These are phyloP conservation scores for Callinectes sapidus DNA, from an alignment of 2,888 invertebrate species.

Conservation along the genomic window DNA sequence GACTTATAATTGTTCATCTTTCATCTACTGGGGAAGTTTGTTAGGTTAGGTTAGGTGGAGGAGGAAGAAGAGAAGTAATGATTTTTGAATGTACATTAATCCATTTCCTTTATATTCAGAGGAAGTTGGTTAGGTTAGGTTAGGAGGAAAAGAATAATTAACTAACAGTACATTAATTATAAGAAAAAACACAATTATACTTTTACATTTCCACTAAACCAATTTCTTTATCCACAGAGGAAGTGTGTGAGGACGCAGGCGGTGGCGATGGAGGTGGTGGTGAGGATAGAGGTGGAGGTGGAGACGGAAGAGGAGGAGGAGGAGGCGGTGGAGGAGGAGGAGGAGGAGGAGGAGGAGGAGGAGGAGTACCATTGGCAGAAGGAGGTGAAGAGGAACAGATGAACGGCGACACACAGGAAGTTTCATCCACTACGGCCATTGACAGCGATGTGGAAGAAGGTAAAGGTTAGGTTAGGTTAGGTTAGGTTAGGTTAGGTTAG, in stretches of 20 bases:
- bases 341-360: conserved; percentile 70
- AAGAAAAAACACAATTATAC: too few relatives aligned
- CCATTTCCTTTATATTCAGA: conserved; percentile 46
- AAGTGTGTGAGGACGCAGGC: conserved; percentile 76
- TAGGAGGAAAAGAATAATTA: too few relatives aligned
- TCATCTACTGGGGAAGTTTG: too few relatives aligned
- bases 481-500: too few relatives aligned
- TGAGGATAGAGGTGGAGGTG: conserved; percentile 60
- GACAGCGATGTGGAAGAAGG: conserved; percentile 79
- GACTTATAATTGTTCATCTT: too few relatives aligned
- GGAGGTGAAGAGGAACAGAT: conserved; percentile 74
- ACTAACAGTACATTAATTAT: too few relatives aligned
- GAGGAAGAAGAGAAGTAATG: neutral
- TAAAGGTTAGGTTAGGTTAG: too few relatives aligned
- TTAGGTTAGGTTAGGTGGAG: too few relatives aligned
- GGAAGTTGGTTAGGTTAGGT: too few relatives aligned
- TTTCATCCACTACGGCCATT: conserved; percentile 75
- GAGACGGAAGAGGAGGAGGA: conserved; percentile 60
- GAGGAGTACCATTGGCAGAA: conserved; percentile 58
- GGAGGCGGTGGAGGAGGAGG: conserved; percentile 74
- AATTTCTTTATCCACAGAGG: conserved; percentile 52
- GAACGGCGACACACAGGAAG: conserved; percentile 78
- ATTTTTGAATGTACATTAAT: neutral
- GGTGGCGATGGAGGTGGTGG: conserved; percentile 79
- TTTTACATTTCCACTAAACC: too few relatives aligned